Conservation (phyloP, 2,113 vertebrate genomes). For the Empidonax traillii region DNA sequence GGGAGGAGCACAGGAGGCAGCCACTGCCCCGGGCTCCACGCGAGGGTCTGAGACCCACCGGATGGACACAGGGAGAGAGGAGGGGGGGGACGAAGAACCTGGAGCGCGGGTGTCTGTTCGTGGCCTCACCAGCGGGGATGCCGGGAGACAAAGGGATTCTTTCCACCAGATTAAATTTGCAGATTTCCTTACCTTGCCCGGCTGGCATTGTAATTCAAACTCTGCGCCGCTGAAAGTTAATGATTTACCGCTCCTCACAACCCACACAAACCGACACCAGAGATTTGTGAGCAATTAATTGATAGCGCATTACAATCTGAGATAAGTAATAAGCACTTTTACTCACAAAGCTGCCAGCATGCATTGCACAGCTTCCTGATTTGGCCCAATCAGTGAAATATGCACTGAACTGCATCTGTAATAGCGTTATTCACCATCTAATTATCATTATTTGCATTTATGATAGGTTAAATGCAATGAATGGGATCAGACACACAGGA, state of each 20-base stretch:
- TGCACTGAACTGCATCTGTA: conserved; percentile 44
- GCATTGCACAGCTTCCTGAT: conserved; percentile 40
- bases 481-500: conserved; percentile 25
- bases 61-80: not conserved
- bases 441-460: conserved; percentile 68
- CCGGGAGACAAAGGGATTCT: conserved; percentile 20
- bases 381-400: conserved; percentile 65
- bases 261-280: conserved; percentile 24
- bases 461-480: conserved; percentile 43
- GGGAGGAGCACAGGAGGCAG: conserved; percentile 16
- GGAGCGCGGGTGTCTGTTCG: not conserved
- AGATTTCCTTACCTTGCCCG: conserved; percentile 42
- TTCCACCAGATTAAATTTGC: conserved; percentile 47
- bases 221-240: conserved; percentile 64
- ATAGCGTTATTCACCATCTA: conserved; percentile 52
- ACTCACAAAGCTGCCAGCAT: not conserved
- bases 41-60: not conserved
- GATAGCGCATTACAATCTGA: conserved; percentile 58
- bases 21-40: not conserved
- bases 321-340: conserved; percentile 42
- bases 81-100: not conserved
- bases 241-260: conserved; percentile 51
- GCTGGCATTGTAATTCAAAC: conserved; percentile 48
- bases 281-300: conserved; percentile 68
- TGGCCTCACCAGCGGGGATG: not conserved